Evolutionary conservation across 2,113 vertebrate species (phyloP).

Genomic region (Oncorhynchus clarkii): DNA sequence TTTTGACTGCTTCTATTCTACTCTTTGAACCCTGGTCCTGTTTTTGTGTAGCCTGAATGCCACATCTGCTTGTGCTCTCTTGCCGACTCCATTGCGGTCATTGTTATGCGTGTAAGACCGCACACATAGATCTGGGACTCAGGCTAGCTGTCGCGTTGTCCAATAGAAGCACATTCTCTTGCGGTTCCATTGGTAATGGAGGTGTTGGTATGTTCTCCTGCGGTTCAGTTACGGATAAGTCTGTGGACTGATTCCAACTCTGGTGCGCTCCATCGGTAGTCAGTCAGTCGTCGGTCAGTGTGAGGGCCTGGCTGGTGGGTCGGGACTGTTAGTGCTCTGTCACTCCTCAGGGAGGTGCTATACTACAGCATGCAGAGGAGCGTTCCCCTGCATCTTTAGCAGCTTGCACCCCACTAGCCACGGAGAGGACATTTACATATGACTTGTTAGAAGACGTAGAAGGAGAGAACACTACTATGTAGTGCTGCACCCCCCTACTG

Average conservation of each 20-base stretch:
- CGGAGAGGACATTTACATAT: conserved; percentile 44
- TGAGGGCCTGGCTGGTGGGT: conserved; percentile 52
- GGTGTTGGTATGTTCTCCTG: neutral
- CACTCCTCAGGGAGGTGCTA: conserved; percentile 76
- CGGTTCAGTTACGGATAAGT: neutral
- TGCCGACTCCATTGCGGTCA: too few relatives aligned
- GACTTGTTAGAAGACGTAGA: conserved; percentile 47
- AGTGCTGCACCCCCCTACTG: conserved; percentile 59
- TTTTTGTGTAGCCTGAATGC: conserved; percentile 3
- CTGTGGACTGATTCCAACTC: neutral
- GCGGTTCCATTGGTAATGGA: conserved; percentile 24
- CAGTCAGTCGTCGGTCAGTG: neutral
- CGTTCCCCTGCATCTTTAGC: conserved; percentile 69
- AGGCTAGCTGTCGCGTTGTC: conserved; percentile 12
- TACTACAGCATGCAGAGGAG: conserved; percentile 66
- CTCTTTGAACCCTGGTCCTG: conserved; percentile 21
- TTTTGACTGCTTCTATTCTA: neutral
- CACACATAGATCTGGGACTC: too few relatives aligned
- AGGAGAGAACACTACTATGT: conserved; percentile 75
- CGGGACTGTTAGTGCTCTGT: conserved; percentile 68
- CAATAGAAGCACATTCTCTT: conserved; percentile 30
- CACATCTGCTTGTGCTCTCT: too few relatives aligned
- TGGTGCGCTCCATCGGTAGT: conserved; percentile 17
- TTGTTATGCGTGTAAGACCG: too few relatives aligned
- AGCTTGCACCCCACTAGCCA: conserved; percentile 50